These are phyloP conservation scores for Pseudomyrmex concolor DNA, from an alignment of 1,140 invertebrate species.

Conservation along the genomic window DNA sequence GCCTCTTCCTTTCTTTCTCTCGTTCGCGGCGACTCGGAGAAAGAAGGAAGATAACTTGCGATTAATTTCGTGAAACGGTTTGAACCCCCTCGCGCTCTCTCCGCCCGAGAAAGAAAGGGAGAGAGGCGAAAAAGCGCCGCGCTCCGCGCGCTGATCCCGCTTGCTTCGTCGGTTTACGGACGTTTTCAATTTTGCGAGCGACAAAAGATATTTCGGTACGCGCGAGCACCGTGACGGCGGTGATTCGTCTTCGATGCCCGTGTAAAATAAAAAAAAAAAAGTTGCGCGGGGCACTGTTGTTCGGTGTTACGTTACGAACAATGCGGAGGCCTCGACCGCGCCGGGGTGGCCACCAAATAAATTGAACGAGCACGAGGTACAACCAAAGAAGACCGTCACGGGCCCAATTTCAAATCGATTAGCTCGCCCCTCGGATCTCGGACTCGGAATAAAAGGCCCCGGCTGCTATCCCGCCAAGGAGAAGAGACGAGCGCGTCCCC, in stretches of 20 bases:
- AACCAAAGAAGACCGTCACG: conserved; percentile 72
- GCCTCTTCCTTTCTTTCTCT: not conserved
- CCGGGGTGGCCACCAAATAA: conserved; percentile 71
- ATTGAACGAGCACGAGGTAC: conserved; percentile 66
- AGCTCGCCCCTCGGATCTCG: conserved; percentile 54
- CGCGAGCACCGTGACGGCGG: conserved; percentile 61
- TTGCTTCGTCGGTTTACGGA: conserved; percentile 57
- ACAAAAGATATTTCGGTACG: conserved; percentile 61
- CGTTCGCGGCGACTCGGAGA: not conserved
- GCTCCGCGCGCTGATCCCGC: conserved; percentile 21
- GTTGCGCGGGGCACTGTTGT: conserved; percentile 46
- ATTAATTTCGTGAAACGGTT: conserved; percentile 56
- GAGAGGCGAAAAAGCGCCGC: not conserved
- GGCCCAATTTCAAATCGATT: conserved; percentile 74
- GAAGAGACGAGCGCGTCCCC: not conserved
- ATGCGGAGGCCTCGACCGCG: conserved; percentile 57
- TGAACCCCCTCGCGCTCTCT: not conserved
- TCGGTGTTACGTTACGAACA: conserved; percentile 67
- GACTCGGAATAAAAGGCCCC: conserved; percentile 58
- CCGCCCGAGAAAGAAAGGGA: conserved; percentile 11
- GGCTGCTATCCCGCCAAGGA: conserved; percentile 50
- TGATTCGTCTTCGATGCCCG: conserved; percentile 61
- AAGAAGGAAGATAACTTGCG: conserved; percentile 29
- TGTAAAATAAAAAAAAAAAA: conserved; percentile 41
- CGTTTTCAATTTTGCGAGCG: conserved; percentile 59